Conservation (phyloP, 1,140 invertebrate species). For the Ceratina australensis region DNA sequence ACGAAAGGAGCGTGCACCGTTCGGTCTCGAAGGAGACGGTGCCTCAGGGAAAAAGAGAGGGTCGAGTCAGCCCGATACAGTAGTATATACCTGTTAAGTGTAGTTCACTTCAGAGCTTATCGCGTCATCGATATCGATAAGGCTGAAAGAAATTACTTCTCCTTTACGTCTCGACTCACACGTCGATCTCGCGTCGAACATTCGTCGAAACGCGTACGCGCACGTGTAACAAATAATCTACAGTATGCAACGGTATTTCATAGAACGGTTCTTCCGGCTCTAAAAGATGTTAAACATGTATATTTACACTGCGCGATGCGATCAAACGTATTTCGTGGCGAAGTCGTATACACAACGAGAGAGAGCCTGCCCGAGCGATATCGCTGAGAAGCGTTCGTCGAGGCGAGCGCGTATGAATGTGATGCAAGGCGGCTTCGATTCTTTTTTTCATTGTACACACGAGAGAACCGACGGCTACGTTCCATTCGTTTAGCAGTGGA, state of each 20-base stretch:
- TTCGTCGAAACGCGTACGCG: no score
- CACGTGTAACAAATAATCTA: no score
- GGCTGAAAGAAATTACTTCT: no score
- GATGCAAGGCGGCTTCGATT: neutral
- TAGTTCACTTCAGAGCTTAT: no score
- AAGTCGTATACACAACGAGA: neutral
- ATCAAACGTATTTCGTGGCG: constrained; percentile 31
- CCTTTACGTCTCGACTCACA: no score
- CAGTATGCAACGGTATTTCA: no score
- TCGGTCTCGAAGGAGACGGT: neutral
- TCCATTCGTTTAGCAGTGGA: constrained; percentile 55
- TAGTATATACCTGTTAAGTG: no score
- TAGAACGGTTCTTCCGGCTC: no score
- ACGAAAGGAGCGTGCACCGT: constrained; percentile 20
- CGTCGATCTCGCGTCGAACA: no score
- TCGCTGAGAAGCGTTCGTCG: constrained; percentile 22
- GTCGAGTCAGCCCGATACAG: constrained; percentile 3
- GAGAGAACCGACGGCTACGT: constrained; percentile 41
- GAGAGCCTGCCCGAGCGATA: constrained; percentile 1
- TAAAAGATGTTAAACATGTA: no score
- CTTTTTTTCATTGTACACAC: constrained; percentile 25
- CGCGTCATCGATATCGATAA: no score
- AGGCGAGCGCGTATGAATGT: constrained; percentile 14
- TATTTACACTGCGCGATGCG: neutral
- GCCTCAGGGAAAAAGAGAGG: neutral